Evolutionary conservation across 1,140 invertebrate species (phyloP).

Genomic region (Ephestia elutella): DNA sequence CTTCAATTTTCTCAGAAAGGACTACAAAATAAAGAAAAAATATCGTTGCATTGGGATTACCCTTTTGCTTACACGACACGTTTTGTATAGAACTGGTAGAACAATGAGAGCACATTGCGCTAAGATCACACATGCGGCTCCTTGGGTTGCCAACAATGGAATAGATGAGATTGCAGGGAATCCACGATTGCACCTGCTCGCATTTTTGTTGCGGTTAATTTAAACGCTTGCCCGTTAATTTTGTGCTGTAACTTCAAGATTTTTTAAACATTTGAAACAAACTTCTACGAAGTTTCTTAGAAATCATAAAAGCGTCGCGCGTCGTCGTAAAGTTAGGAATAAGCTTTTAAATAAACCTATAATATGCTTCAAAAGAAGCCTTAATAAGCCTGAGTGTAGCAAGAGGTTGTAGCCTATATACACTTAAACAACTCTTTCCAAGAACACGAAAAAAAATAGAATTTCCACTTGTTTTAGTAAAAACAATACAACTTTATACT

Average conservation of each 20-base stretch:
- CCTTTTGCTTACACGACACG: conserved; percentile 61
- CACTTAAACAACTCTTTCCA: too few species aligned
- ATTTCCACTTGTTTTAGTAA: too few species aligned
- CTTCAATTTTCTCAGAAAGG: conserved; percentile 2
- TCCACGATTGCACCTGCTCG: conserved; percentile 43
- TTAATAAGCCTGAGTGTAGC: too few species aligned
- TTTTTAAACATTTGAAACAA: neutral
- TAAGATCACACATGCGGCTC: conserved; percentile 61
- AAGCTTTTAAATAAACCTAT: too few species aligned
- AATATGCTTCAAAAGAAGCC: too few species aligned
- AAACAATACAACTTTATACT: too few species aligned
- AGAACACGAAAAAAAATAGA: too few species aligned
- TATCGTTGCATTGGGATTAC: conserved; percentile 39
- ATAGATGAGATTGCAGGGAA: conserved; percentile 50
- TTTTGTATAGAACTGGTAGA: conserved; percentile 44
- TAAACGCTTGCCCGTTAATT: neutral
- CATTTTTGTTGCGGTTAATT: conserved; percentile 6
- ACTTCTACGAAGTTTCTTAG: too few species aligned
- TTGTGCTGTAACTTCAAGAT: neutral
- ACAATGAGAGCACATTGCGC: conserved; percentile 47
- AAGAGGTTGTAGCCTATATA: too few species aligned
- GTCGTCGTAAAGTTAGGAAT: too few species aligned
- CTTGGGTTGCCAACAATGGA: conserved; percentile 43
- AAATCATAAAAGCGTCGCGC: too few species aligned
- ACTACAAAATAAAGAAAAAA: conserved; percentile 30